Percentiles rank a stretch among this genome's conserved stretches.
These are phyloP conservation scores for Atethmia centrago DNA, from an alignment of 2,888 invertebrate genomes.

Conservation along the genomic window DNA sequence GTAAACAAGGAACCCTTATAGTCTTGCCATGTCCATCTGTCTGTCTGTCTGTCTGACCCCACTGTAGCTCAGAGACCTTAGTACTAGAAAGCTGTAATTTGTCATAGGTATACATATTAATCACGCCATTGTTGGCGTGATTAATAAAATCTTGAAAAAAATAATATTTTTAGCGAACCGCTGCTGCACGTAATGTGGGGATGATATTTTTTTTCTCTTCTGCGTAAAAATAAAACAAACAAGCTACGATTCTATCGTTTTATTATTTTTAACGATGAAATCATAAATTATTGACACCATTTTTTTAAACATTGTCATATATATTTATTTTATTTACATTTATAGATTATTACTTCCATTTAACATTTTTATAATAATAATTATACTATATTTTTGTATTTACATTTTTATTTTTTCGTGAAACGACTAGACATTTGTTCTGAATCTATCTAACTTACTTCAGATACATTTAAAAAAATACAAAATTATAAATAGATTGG, in stretches of 20 bases:
- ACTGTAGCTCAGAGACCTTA: no score
- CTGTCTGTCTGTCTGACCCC: no score
- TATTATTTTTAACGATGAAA: conserved; percentile 68
- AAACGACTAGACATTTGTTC: conserved; percentile 63
- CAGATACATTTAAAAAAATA: conserved; percentile 57
- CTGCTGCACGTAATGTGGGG: no score
- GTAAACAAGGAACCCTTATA: no score
- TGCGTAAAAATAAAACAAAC: conserved; percentile 58
- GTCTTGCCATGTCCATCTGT: no score
- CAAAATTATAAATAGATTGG: conserved; percentile 50
- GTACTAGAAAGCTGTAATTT: no score
- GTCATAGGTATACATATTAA: no score
- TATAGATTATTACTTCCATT: conserved; percentile 56
- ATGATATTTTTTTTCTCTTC: no score
- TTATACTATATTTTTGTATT: conserved; percentile 57
- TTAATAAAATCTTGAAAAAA: no score
- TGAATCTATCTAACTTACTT: conserved; percentile 56
- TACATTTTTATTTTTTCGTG: conserved; percentile 58
- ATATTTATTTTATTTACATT: conserved; percentile 63
- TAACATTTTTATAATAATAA: conserved; percentile 48
- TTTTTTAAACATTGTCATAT: conserved; percentile 62
- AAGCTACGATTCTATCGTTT: conserved; percentile 76
- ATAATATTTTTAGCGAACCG: no score
- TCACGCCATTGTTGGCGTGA: no score
- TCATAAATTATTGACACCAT: conserved; percentile 65